Conservation (phyloP, 92 coral and sea anemone species). For the Umimayanthus chanpuru region DNA sequence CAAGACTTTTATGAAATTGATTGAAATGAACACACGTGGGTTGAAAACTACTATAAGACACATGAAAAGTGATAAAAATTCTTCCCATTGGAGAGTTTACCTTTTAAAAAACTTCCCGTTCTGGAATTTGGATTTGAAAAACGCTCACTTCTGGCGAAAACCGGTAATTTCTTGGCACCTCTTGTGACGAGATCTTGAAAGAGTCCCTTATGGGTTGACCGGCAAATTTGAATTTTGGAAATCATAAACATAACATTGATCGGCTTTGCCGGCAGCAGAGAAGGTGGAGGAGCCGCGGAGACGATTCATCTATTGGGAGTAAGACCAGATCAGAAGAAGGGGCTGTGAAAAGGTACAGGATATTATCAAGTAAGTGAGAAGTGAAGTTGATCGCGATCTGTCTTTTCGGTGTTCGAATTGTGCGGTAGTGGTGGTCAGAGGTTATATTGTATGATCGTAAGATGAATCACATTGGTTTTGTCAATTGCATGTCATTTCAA, state of each 20-base stretch:
- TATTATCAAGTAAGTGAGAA: conserved; percentile 10
- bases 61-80: conserved; percentile 32
- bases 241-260: conserved; percentile 1
- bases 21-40: conserved; percentile 42
- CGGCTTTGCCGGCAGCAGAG: conserved; percentile 23
- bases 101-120: conserved; percentile 14
- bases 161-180: background rate
- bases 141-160: background rate
- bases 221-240: conserved; percentile 47
- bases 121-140: conserved; percentile 15
- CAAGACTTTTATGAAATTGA: background rate
- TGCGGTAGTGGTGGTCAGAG: background rate
- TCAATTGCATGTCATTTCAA: conserved; percentile 4
- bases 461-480: conserved; percentile 10
- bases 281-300: conserved; percentile 13
- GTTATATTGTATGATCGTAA: background rate
- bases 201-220: conserved; percentile 39
- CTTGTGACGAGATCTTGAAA: background rate
- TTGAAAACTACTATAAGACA: conserved; percentile 37
- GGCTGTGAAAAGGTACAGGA: conserved; percentile 24
- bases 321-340: conserved; percentile 35
- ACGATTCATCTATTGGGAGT: conserved; percentile 19
- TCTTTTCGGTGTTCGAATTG: background rate
- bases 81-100: conserved; percentile 9
- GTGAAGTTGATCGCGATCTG: background rate